Evolutionary conservation across 1,140 invertebrate species (phyloP), one percentile per base, ranked within the genome.

Genomic region (Drosophila arawakana): DNA sequence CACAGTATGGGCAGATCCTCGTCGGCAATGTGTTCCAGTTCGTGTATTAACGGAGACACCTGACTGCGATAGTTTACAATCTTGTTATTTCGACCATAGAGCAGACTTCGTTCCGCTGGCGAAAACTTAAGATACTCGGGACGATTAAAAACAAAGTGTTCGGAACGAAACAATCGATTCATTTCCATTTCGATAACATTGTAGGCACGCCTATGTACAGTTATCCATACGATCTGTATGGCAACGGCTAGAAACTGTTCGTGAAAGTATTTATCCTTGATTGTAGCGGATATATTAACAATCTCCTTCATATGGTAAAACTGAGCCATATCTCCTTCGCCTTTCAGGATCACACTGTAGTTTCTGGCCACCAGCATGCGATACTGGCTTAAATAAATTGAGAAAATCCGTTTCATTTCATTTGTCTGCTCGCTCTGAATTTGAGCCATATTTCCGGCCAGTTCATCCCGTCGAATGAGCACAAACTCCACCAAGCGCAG

Each of bases 151-250:
- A 78, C 52, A 60, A 92, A 92, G 61, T 92, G 91, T 35, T 91
- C 91, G 6, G 91, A 90, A 2, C 91, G 77, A 49, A 92, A 92
- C 0, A 92, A 43, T 2, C 91, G 82, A 74, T 88, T 81, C 71
- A 92, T 85, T 63, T 92, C 91, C 78, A 77, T 67, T 37, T 92
- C 85, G 11, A 92, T 92, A 5, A 90, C 66, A 7, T 76, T 43
- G 35, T 88, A 91, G 8, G 85, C 89, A 15, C 89, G 69, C 0
- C 91, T 73, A 57, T 90, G 82, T 78, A 85, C 81, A 0, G 75
- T 74, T 6, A 92, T 91, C 91, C 91, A 92, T 0, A 92, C 76
- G 1, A 92, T 76, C 46, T 91, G 82, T 2, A 60, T 91, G 21
- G 58, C 60, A 6, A 85, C 90, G 5, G 88, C 81, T 7, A 92